A percentile compares a stretch with the other conserved stretches of the same genome.
These are phyloP conservation scores for Dromococcyx pavoninus DNA, from an alignment of 2,797 vertebrate species.

Conservation along the genomic window DNA sequence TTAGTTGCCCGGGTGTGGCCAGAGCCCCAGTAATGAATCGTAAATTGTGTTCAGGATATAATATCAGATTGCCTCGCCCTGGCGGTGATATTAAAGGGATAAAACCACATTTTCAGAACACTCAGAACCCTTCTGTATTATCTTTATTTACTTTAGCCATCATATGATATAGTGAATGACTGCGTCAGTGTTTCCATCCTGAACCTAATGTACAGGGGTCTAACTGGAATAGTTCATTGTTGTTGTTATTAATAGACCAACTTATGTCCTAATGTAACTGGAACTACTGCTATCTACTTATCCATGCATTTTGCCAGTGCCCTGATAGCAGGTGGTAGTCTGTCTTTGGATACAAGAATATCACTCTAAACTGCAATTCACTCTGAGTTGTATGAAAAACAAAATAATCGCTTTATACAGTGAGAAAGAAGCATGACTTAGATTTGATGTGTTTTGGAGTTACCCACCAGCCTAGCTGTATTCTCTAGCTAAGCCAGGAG, in stretches of 20 bases:
- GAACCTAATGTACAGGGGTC: background rate
- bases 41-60: slow-evolving; percentile 65
- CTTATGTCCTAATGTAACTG: background rate
- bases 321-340: background rate
- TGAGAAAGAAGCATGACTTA: background rate
- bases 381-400: background rate
- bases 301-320: background rate
- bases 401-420: background rate
- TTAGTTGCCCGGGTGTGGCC: slow-evolving; percentile 73
- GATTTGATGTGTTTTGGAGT: background rate
- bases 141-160: slow-evolving; percentile 11
- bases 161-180: background rate
- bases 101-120: slow-evolving; percentile 40
- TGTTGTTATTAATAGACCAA: background rate
- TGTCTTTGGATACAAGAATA: background rate
- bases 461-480: too few species aligned
- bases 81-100: background rate
- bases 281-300: background rate
- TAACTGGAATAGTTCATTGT: background rate
- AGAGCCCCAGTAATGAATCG: slow-evolving; percentile 67
- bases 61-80: slow-evolving; percentile 34
- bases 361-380: background rate
- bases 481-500: background rate
- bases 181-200: slow-evolving; percentile 8
- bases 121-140: slow-evolving; percentile 8